Conservation (phyloP, 2,888 invertebrate genomes). For the Polydrusus pterygomalis region DNA sequence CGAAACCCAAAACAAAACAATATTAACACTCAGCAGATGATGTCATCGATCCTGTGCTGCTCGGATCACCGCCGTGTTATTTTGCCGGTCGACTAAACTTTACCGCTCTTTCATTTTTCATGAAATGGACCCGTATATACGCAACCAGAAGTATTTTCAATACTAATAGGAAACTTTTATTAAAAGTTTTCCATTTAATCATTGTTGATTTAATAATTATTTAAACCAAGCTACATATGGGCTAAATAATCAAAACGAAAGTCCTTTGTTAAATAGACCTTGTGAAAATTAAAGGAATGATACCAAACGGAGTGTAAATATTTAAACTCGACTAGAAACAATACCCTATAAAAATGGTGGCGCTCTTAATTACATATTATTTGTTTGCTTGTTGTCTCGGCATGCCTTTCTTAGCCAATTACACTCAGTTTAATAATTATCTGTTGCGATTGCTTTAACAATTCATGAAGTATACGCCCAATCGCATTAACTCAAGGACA, state of each 20-base stretch:
- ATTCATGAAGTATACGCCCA: conserved; percentile 39
- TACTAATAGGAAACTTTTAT: too few species aligned
- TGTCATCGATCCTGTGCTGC: too few species aligned
- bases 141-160: too few species aligned
- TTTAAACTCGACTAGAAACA: conserved; percentile 50
- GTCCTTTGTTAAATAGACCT: conserved; percentile 38
- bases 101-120: too few species aligned
- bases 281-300: conserved; percentile 46
- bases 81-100: too few species aligned
- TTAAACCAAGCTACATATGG: neutral
- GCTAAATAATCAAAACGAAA: conserved; percentile 6
- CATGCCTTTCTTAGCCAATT: conserved; percentile 47
- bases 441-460: conserved; percentile 44
- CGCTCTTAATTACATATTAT: conserved; percentile 55
- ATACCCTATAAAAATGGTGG: conserved; percentile 52
- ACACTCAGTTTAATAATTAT: conserved; percentile 46
- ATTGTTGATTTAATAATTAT: neutral
- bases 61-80: too few species aligned
- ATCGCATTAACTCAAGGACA: conserved; percentile 33
- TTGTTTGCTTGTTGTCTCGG: conserved; percentile 52
- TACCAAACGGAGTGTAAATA: conserved; percentile 50
- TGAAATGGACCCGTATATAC: too few species aligned
- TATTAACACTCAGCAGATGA: too few species aligned
- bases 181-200: neutral
- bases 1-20: too few species aligned